Percentiles rank a stretch among this genome's conserved stretches.
Evolutionary conservation across 2,113 vertebrate species (phyloP).

Genomic region (Rousettus leschenaultii): DNA sequence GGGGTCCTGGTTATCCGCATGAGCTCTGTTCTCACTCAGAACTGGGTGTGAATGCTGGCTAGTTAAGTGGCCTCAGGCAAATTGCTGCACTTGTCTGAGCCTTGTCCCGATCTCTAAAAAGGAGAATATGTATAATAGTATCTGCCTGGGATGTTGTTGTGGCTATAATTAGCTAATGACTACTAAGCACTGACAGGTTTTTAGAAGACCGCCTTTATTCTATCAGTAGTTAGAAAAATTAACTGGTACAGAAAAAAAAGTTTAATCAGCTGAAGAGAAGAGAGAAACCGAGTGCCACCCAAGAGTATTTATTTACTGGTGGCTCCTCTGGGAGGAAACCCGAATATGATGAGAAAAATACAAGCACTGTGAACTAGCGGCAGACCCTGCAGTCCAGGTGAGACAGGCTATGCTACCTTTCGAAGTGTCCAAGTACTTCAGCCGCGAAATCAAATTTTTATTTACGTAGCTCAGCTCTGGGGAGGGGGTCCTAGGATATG

Average conservation of each 20-base stretch:
- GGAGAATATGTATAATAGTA: not conserved
- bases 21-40: not conserved
- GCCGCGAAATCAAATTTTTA: conserved; percentile 74
- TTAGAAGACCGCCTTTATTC: conserved; percentile 87
- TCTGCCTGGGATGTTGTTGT: not conserved
- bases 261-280: conserved; percentile 82
- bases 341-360: conserved; percentile 48
- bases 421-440: conserved; percentile 78
- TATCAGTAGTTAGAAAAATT: conserved; percentile 85
- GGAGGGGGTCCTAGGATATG: not conserved
- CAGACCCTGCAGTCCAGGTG: conserved; percentile 77
- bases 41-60: not conserved
- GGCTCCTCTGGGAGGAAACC: conserved; percentile 61
- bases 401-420: conserved; percentile 64
- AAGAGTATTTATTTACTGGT: not conserved
- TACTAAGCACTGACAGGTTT: not conserved
- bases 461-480: conserved; percentile 69
- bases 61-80: not conserved
- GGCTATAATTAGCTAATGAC: not conserved
- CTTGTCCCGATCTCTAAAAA: not conserved
- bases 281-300: conserved; percentile 76
- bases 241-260: conserved; percentile 82
- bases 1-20: not conserved
- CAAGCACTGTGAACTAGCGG: conserved; percentile 68
- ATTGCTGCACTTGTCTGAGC: not conserved